phyloP scores from a whole-genome alignment of 2,888 invertebrate genomes.

The Nephrotoma appendiculata region DNA sequence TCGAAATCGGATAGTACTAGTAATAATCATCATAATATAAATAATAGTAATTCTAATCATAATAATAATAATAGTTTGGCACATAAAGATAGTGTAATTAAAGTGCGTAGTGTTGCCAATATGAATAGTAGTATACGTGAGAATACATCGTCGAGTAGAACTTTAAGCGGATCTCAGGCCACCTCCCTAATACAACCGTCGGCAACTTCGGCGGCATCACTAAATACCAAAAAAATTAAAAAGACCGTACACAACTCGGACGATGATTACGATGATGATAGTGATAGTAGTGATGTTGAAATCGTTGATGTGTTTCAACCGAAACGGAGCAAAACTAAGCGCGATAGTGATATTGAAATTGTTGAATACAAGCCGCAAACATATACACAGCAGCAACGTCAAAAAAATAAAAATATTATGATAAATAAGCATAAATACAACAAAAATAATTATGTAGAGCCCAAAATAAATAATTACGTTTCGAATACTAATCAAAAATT shows the following conservation, averaged over 20 bases:
- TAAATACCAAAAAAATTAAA: background rate
- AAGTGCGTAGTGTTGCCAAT: constrained; percentile 12
- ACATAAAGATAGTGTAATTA: constrained; percentile 9
- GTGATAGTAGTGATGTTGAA: constrained; percentile 26
- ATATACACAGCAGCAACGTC: background rate
- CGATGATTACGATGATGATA: constrained; percentile 5
- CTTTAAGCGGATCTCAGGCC: background rate
- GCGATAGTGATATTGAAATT: constrained; percentile 28
- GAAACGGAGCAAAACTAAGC: constrained; percentile 9
- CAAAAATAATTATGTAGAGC: background rate
- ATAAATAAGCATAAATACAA: constrained; percentile 10
- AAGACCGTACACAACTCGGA: background rate
- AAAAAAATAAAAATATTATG: constrained; percentile 10
- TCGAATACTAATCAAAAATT: constrained; percentile 6
- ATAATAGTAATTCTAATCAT: background rate
- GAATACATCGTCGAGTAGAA: background rate
- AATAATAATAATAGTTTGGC: background rate
- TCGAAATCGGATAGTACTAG: background rate
- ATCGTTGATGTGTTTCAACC: constrained; percentile 27
- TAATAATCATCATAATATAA: background rate
- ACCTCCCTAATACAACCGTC: background rate
- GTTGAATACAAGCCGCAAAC: constrained; percentile 16
- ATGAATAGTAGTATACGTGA: constrained; percentile 10
- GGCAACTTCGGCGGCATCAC: background rate
- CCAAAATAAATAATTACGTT: constrained; percentile 5